Percentiles rank a stretch among this genome's conserved stretches.
These are phyloP conservation scores for Thunnus thynnus DNA, from an alignment of 2,113 vertebrate genomes.

Conservation along the genomic window DNA sequence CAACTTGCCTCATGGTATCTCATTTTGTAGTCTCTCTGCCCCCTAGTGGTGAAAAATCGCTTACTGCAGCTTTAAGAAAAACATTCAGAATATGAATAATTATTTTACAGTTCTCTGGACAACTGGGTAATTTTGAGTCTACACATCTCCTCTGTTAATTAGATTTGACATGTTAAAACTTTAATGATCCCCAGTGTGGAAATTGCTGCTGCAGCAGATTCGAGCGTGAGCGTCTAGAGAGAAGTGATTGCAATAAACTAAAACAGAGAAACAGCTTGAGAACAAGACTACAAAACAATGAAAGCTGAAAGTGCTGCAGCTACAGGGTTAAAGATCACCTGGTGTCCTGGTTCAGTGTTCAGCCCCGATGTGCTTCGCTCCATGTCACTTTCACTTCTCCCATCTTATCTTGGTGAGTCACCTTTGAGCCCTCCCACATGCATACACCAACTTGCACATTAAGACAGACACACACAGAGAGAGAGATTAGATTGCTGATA, in stretches of 20 bases:
- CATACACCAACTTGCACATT: background rate
- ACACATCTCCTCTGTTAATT: background rate
- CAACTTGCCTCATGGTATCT: too few species aligned
- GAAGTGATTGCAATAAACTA: background rate
- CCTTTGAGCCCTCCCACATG: background rate
- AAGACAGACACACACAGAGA: too few species aligned
- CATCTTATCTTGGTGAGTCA: slow-evolving; percentile 17
- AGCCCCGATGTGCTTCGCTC: background rate
- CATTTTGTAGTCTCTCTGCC: background rate
- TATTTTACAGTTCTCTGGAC: background rate
- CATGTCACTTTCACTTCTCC: slow-evolving; percentile 28
- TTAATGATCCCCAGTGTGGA: background rate
- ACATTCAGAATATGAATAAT: background rate
- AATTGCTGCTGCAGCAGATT: background rate
- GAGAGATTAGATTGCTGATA: background rate
- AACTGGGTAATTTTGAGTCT: background rate
- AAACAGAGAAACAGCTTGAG: slow-evolving; percentile 5
- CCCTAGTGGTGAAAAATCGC: too few species aligned
- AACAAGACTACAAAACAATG: background rate
- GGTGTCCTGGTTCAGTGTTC: background rate
- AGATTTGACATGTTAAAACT: background rate
- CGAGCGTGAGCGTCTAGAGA: background rate
- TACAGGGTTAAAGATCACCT: background rate
- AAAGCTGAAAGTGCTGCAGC: background rate
- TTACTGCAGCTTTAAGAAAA: background rate